phyloP scores from a whole-genome alignment of 2,888 invertebrate species.

The Cheilosia pagana region DNA sequence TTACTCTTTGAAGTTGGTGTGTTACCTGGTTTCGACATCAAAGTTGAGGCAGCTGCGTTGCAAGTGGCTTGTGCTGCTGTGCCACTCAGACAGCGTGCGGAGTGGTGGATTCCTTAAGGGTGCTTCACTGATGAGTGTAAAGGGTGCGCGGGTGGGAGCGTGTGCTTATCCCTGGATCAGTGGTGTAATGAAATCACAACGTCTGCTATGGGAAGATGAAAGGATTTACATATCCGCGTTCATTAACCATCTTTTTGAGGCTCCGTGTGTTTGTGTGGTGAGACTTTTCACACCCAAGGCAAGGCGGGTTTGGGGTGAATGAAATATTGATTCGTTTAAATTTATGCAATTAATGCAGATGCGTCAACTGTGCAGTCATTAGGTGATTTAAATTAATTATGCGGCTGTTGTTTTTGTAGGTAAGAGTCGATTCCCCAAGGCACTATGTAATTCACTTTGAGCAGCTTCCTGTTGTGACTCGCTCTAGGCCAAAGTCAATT shows the following conservation, averaged over 20 bases:
- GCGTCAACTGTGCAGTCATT: neutral
- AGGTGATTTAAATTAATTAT: neutral
- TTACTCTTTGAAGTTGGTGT: constrained; percentile 37
- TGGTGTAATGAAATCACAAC: constrained; percentile 46
- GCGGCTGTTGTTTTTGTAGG: neutral
- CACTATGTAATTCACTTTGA: neutral
- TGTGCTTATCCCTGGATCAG: constrained; percentile 23
- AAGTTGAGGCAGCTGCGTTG: constrained; percentile 38
- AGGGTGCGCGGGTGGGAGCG: neutral
- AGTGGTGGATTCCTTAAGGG: constrained; percentile 3
- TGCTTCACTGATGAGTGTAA: constrained; percentile 33
- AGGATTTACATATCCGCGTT: neutral
- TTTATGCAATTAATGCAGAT: constrained; percentile 7
- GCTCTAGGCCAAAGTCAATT: neutral
- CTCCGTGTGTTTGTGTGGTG: neutral
- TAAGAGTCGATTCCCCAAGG: neutral
- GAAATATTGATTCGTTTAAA: constrained; percentile 24
- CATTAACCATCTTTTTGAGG: neutral
- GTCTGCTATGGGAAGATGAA: constrained; percentile 31
- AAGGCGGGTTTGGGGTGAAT: neutral
- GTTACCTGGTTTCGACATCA: constrained; percentile 44
- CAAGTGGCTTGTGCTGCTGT: constrained; percentile 31
- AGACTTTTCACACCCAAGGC: constrained; percentile 16
- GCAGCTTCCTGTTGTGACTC: constrained; percentile 6
- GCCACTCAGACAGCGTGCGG: constrained; percentile 47